Conservation (phyloP, 1,140 invertebrate species). For the Nephotettix cincticeps region DNA sequence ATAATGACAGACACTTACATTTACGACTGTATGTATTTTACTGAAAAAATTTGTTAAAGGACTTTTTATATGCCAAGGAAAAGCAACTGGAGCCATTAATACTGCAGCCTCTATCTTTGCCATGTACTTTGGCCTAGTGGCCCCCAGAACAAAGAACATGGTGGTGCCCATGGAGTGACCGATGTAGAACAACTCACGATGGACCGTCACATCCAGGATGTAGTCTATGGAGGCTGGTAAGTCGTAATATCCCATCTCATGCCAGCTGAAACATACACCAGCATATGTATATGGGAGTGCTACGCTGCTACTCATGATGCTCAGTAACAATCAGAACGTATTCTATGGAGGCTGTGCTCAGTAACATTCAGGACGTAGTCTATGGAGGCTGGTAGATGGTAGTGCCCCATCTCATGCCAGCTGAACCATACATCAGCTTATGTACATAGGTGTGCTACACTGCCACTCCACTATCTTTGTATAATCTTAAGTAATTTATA, state of each 20-base stretch:
- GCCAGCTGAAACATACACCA: conserved; percentile 49
- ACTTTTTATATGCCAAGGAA: conserved; percentile 12
- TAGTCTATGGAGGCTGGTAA: conserved; percentile 74
- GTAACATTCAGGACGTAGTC: no score
- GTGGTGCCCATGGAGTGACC: conserved; percentile 67
- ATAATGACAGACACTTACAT: no score
- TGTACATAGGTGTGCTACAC: no score
- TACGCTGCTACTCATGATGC: conserved; percentile 45
- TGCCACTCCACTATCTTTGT: no score
- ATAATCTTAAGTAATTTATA: no score
- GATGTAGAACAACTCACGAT: conserved; percentile 62
- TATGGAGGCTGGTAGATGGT: conserved; percentile 63
- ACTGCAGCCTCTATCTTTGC: conserved; percentile 43
- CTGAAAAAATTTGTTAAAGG: background rate
- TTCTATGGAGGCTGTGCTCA: conserved; percentile 60
- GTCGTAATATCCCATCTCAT: conserved; percentile 77
- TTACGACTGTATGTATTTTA: no score
- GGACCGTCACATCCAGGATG: conserved; percentile 58
- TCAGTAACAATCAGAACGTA: no score
- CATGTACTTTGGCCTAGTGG: conserved; percentile 50
- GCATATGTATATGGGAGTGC: no score
- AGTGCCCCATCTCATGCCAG: conserved; percentile 63
- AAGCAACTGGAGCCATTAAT: conserved; percentile 49
- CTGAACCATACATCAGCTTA: no score
- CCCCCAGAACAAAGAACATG: conserved; percentile 53